Evolutionary conservation across 2,888 invertebrate genomes (phyloP).

Genomic region (Morpho deidamia): DNA sequence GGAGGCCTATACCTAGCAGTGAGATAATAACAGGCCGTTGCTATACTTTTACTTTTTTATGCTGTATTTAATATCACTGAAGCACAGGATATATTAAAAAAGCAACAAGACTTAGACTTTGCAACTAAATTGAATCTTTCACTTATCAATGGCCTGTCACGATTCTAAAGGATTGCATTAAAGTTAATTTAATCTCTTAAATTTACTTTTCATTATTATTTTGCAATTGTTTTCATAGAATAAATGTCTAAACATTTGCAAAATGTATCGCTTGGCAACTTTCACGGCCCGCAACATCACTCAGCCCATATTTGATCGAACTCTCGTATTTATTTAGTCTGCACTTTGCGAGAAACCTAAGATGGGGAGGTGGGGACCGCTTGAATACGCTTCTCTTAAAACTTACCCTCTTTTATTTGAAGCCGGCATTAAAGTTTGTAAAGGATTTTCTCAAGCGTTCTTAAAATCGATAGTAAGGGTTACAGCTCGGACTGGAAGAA

Average conservation of each 20-base stretch:
- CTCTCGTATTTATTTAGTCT: constrained; percentile 50
- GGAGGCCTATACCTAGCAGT: too few species aligned
- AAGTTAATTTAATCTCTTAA: too few species aligned
- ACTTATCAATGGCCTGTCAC: too few species aligned
- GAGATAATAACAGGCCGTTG: too few species aligned
- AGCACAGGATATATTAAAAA: too few species aligned
- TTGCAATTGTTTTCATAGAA: background rate
- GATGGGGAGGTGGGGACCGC: constrained; percentile 23
- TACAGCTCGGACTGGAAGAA: background rate
- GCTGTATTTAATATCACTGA: too few species aligned
- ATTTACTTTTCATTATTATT: background rate
- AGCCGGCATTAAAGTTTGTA: constrained; percentile 16
- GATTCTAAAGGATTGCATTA: too few species aligned
- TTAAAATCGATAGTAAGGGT: constrained; percentile 3
- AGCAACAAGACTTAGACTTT: too few species aligned
- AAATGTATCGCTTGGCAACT: constrained; percentile 10
- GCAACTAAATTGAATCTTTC: too few species aligned
- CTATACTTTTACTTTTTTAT: too few species aligned
- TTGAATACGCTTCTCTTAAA: constrained; percentile 23
- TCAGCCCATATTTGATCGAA: constrained; percentile 53
- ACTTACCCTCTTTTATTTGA: constrained; percentile 23
- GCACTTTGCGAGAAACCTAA: constrained; percentile 24
- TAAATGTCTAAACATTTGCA: background rate
- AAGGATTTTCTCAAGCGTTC: constrained; percentile 17
- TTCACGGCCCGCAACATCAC: constrained; percentile 13